Evolutionary conservation across 92 coral and sea anemone species (phyloP), one percentile per base, ranked within the genome.

Genomic region (Meandrina meandrites): DNA sequence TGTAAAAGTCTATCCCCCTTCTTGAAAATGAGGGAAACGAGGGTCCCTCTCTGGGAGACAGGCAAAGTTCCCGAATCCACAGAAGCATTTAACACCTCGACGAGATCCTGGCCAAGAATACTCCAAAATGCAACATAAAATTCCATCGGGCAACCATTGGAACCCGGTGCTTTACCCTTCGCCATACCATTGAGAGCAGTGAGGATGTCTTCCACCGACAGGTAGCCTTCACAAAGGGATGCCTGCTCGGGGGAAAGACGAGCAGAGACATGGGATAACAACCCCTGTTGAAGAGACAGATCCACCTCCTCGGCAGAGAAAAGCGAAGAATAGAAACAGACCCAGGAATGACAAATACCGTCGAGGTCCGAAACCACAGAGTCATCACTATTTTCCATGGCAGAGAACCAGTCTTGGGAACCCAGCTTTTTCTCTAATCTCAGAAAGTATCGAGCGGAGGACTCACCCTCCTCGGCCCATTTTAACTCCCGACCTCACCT

Each of bases 91-190:
- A 90, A 54, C 1, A 92, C 94, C 0, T 24, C 24, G 0, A 94
- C 93, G 0, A 90, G 83, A 54, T 94, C 98, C 0, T 31, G 18
- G 0, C 91, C 95, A 1, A 92, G 77, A 0, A 60, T 0, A 19
- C 86, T 72, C 98, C 98, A 92, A 48, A 94, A 90, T 1, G 27
- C 28, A 0, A 51, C 0, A 56, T 92, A 94, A 54, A 92, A 92
- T 53, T 92, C 95, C 30, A 75, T 84, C 0, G 98, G 95, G 7
- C 91, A 1, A 35, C 8, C n/a, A n/a, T n/a, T n/a, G n/a, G n/a
- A n/a, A n/a, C n/a, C n/a, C n/a, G n/a, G n/a, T n/a, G n/a, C n/a
- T n/a, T n/a, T n/a, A n/a, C n/a, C n/a, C n/a, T n/a, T n/a, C n/a
- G n/a, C n/a, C n/a, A n/a, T n/a, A n/a, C n/a, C n/a, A n/a, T n/a